These are phyloP conservation scores for Silurus lanzhouensis DNA, from an alignment of 2,797 vertebrate species.

Conservation along the genomic window DNA sequence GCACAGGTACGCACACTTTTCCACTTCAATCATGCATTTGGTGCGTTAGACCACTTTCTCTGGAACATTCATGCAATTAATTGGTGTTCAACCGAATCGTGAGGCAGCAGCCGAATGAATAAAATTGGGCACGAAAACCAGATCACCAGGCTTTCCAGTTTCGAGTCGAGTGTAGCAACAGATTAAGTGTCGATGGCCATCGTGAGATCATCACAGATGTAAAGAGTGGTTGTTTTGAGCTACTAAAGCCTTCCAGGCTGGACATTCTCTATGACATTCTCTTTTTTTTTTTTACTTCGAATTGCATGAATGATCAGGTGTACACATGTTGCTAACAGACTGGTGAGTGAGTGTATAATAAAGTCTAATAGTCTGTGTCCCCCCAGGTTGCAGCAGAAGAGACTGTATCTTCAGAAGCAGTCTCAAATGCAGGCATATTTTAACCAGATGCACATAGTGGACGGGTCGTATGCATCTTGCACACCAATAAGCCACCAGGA, in stretches of 20 bases:
- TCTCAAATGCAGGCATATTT: constrained; percentile 95
- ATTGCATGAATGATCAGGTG: neutral
- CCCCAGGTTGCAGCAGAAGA: constrained; percentile 91
- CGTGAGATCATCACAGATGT: neutral
- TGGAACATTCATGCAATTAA: neutral
- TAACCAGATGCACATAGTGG: constrained; percentile 98
- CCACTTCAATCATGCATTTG: neutral
- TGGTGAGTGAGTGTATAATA: neutral
- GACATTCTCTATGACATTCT: neutral
- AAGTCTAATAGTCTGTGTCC: neutral
- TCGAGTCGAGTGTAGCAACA: neutral
- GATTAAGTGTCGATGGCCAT: too few relatives aligned
- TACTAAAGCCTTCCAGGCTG: neutral
- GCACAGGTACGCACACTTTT: constrained; percentile 81
- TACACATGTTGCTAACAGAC: neutral
- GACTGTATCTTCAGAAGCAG: constrained; percentile 93
- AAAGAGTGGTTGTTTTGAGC: neutral
- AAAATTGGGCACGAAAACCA: neutral
- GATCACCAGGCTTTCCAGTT: neutral
- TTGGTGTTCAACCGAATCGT: neutral
- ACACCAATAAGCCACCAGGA: constrained; percentile 72
- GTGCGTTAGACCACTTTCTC: neutral
- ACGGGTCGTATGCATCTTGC: constrained; percentile 77
- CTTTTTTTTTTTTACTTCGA: neutral
- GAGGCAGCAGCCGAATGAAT: neutral